phyloP scores from a whole-genome alignment of 2,113 vertebrate genomes.

The Gymnobelideus leadbeateri region DNA sequence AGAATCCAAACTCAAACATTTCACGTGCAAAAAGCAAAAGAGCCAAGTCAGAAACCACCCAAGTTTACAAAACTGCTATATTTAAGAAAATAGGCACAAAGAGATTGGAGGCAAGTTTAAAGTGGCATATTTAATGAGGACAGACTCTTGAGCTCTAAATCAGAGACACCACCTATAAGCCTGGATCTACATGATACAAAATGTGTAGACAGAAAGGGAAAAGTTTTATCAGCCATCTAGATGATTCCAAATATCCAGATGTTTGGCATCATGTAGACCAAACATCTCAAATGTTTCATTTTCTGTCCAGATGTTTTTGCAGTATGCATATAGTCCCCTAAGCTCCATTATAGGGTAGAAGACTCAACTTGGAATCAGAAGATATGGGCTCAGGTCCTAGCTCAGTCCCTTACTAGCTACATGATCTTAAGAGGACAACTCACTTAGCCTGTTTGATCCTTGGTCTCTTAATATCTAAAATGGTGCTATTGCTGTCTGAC shows the following conservation, averaged over 20 bases:
- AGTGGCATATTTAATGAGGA: slow-evolving; percentile 18
- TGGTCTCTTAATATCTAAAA: background rate
- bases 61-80: slow-evolving; percentile 42
- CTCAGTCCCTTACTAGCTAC: background rate
- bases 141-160: background rate
- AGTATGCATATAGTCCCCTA: background rate
- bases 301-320: background rate
- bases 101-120: slow-evolving; percentile 18
- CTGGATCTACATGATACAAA: background rate
- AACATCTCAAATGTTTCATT: slow-evolving; percentile 6
- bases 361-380: background rate
- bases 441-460: background rate
- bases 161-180: background rate
- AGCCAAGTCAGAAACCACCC: slow-evolving; percentile 59
- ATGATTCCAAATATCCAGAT: background rate
- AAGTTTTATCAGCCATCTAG: slow-evolving; percentile 10
- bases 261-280: background rate
- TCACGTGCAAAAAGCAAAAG: slow-evolving; percentile 44
- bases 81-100: slow-evolving; percentile 58
- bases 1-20: slow-evolving; percentile 43
- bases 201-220: background rate
- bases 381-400: background rate
- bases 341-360: background rate
- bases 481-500: background rate
- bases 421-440: background rate